Percentiles rank a stretch among this genome's conserved stretches.
These are phyloP conservation scores for Megaceryle maxima DNA, from an alignment of 2,113 vertebrate genomes.

Conservation along the genomic window DNA sequence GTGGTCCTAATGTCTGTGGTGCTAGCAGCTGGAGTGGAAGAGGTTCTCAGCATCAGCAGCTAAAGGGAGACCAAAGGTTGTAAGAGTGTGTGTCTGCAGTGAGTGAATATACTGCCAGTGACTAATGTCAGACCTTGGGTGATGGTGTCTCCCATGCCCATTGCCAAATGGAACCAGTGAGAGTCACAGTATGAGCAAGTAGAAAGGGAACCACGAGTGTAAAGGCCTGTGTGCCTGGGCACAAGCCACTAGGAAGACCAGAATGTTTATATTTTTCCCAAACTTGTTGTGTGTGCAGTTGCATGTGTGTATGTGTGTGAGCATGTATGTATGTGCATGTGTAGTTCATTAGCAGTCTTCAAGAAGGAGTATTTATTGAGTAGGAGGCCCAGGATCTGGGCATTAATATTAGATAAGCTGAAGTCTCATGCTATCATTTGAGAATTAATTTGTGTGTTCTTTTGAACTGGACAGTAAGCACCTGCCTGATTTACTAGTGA, in stretches of 20 bases:
- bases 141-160: rapidly evolving
- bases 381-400: rapidly evolving
- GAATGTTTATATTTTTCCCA: background rate
- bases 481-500: background rate
- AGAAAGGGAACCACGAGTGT: background rate
- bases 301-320: too few species aligned
- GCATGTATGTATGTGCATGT: too few species aligned
- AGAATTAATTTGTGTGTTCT: background rate
- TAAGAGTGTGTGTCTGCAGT: background rate
- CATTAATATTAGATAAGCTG: background rate
- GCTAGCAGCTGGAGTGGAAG: background rate
- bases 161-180: rapidly evolving
- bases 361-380: rapidly evolving
- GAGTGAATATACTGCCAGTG: background rate
- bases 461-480: background rate
- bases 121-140: too few species aligned
- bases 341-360: background rate
- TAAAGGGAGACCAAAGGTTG: background rate
- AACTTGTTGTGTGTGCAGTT: background rate
- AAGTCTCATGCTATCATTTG: background rate
- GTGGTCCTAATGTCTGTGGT: background rate
- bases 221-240: background rate
- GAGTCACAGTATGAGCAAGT: background rate
- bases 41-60: background rate
- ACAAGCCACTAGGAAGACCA: background rate